Evolutionary conservation across 2,113 vertebrate genomes (phyloP), one percentile per base, ranked within the genome.

Genomic region (Prietella phreatophila): DNA sequence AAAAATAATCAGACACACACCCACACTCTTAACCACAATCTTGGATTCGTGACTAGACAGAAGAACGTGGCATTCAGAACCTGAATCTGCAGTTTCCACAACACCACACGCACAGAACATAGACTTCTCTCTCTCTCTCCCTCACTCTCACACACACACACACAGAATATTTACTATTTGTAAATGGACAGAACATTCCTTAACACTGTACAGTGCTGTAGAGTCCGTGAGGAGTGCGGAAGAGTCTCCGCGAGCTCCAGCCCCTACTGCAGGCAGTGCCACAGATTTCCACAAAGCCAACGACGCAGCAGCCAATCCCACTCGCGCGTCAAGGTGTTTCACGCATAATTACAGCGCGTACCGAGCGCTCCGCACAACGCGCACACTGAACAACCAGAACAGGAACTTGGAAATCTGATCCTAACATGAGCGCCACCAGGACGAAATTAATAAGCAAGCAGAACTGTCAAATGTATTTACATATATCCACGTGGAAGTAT

Each of bases 291-390:
- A 53, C 61, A 69, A 36, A 50, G 13, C 15, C 25, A 89, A 58
- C 25, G 79, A 60, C 65, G 82, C 53, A 56, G 47, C 53, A 86
- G 67, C 0, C 20, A 67, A 76, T 71, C 75, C 65, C 33, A 55
- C 67, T 60, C 58, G 50, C 79, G 86, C 91, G n/a, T 33, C 61
- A 69, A 60, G 60, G 42, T 39, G 47, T 56, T 79, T 53, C 22
- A 69, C 79, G 85, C 65, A 27, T 47, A 13, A 50, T 50, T 11
- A 75, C 36, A 19, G 67, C 30, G 71, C 30, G 6, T 25, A 84
- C n/a, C 33, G 27, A 7, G 33, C 36, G 81, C 19, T 27, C 61
- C 33, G 27, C 80, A 63, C 17, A 79, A 75, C 55, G 81, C 27
- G n/a, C 80, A 39, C 56, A 19, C 20, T 69, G 67, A 76, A 87